phyloP scores from a whole-genome alignment of 1,140 invertebrate species.

The Eufriesea mexicana region DNA sequence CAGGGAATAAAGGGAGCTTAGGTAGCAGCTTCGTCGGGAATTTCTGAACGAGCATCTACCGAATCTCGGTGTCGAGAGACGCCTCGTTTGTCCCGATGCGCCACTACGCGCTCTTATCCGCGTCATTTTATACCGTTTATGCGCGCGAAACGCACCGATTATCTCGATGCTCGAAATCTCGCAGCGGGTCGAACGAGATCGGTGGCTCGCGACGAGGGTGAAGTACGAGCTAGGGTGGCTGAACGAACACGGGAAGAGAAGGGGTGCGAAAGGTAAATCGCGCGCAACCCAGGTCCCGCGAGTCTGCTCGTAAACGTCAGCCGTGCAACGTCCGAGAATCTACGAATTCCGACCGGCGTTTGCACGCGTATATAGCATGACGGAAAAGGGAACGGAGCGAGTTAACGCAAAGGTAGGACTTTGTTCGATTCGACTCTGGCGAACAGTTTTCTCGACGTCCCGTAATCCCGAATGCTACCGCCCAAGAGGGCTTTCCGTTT shows the following conservation, averaged over 20 bases:
- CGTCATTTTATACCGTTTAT: not conserved
- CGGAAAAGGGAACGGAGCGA: not conserved
- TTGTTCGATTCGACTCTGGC: conserved; percentile 40
- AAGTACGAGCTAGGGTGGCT: too few species aligned
- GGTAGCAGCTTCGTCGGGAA: conserved; percentile 33
- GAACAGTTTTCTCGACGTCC: conserved; percentile 12
- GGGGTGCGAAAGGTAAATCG: not conserved
- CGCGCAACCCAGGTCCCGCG: not conserved
- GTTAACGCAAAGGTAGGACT: conserved; percentile 29
- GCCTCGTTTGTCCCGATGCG: too few species aligned
- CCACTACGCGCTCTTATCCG: not conserved
- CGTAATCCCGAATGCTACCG: conserved; percentile 28
- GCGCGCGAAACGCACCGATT: not conserved
- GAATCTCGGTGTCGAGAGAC: not conserved
- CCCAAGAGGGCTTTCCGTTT: not conserved
- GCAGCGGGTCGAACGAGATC: not conserved
- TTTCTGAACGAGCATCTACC: conserved; percentile 16
- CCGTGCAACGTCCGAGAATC: not conserved
- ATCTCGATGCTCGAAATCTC: not conserved
- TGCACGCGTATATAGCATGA: conserved; percentile 3
- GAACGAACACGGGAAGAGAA: not conserved
- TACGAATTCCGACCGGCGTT: conserved; percentile 12
- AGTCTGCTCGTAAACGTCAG: conserved; percentile 13
- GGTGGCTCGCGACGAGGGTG: not conserved
- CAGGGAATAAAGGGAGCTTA: conserved; percentile 74